A percentile compares a stretch with the other conserved stretches of the same genome.
Evolutionary conservation across 2,113 vertebrate genomes (phyloP).

Genomic region (Semicossyphus pulcher): DNA sequence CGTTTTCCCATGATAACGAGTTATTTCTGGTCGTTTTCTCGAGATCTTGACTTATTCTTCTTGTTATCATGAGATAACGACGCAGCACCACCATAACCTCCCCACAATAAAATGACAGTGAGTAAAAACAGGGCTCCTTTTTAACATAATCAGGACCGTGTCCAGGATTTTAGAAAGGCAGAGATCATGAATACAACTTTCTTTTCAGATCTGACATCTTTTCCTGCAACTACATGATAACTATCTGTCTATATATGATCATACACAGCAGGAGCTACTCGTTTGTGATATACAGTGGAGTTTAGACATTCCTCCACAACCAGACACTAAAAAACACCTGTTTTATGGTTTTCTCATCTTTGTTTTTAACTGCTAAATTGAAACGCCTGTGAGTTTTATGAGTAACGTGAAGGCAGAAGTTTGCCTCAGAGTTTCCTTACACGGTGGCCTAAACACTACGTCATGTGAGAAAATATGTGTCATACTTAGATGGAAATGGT

Average conservation of each 20-base stretch:
- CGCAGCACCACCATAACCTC: too few relatives aligned
- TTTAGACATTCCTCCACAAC: neutral
- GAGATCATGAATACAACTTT: neutral
- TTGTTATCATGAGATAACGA: too few relatives aligned
- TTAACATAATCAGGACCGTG: neutral
- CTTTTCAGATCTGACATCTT: neutral
- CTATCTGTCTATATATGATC: too few relatives aligned
- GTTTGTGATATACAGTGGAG: neutral
- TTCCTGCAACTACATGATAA: neutral
- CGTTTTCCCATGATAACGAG: too few relatives aligned
- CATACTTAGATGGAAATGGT: neutral
- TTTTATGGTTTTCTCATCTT: neutral
- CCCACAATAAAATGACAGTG: neutral
- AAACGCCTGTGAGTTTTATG: neutral
- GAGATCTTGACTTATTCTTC: too few relatives aligned
- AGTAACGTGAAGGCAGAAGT: too few relatives aligned
- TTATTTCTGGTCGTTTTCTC: too few relatives aligned
- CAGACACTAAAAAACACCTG: neutral
- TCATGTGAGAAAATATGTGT: neutral
- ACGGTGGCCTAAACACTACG: neutral
- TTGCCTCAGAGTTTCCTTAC: neutral
- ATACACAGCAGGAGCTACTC: too few relatives aligned
- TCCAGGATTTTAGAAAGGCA: neutral
- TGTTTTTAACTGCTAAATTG: neutral
- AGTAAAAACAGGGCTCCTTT: neutral